A percentile compares a stretch with the other conserved stretches of the same genome.
Evolutionary conservation across 2,888 invertebrate species (phyloP).

Genomic region (Polymixis flavicincta): DNA sequence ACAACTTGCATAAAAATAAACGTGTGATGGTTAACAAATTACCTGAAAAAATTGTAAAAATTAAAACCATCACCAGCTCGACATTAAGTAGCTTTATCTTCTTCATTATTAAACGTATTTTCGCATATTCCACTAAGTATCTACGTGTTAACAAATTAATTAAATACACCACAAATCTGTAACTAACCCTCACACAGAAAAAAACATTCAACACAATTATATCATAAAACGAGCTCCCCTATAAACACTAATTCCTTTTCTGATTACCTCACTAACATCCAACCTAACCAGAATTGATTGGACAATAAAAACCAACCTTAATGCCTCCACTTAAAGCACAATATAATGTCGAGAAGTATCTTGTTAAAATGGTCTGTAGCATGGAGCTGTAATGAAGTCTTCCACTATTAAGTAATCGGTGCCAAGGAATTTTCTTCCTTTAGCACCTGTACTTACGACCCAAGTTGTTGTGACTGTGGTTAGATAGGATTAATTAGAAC

Average conservation of each 20-base stretch:
- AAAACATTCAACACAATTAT: slow-evolving; percentile 60
- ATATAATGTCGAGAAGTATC: slow-evolving; percentile 46
- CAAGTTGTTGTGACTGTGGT: slow-evolving; percentile 55
- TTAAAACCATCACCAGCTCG: neutral
- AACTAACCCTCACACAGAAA: slow-evolving; percentile 40
- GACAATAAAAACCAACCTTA: slow-evolving; percentile 50
- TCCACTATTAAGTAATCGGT: slow-evolving; percentile 60
- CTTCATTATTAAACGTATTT: neutral
- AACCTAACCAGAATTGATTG: slow-evolving; percentile 55
- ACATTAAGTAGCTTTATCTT: neutral
- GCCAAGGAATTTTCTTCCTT: slow-evolving; percentile 67
- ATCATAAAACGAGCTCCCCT: slow-evolving; percentile 67
- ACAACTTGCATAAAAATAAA: neutral
- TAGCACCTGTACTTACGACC: slow-evolving; percentile 46
- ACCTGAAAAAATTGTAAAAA: neutral
- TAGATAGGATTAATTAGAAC: slow-evolving; percentile 65
- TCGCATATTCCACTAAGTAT: neutral
- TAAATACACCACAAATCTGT: slow-evolving; percentile 27
- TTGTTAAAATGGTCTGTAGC: slow-evolving; percentile 62
- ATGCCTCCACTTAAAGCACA: slow-evolving; percentile 37
- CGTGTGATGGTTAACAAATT: neutral
- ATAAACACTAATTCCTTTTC: slow-evolving; percentile 71
- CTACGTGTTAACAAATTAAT: slow-evolving; percentile 28
- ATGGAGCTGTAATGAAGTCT: slow-evolving; percentile 72
- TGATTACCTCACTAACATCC: slow-evolving; percentile 68